Evolutionary conservation across 1,140 invertebrate species (phyloP), one percentile per base, ranked within the genome.

Genomic region (Ostrea denselamellosa): DNA sequence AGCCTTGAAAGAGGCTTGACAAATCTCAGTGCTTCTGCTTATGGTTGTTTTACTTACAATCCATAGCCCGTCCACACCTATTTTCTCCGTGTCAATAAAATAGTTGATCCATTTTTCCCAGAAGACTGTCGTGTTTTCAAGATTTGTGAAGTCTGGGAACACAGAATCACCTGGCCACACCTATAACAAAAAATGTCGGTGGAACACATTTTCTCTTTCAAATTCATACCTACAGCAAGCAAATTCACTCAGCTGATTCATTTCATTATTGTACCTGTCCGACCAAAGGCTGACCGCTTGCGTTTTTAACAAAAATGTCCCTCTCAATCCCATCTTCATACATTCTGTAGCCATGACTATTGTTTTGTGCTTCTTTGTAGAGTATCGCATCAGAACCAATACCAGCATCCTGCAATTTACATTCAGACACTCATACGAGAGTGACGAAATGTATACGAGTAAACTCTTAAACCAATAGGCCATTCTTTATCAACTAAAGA

Each of bases 41-140:
- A 4, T 5, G 19, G 10, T 10, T 28, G 14, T 19, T 52, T 12
- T 71, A 90, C 90, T 92, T 90, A 93, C 92, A 85, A 94, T 92
- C 93, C 93, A 94, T 7, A 94, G 68, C 10, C 97, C 98, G 93
- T 98, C 98, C 92, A 96, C 97, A 84, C 91, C n/a, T 8, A 95
- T 65, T 9, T 88, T 86, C n/a, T 95, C 91, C 7, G 93, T 90
- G 5, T 95, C 87, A n/a, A 94, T 89, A 77, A 95, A 95, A 65
- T 94, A 91, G 17, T 83, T 85, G 51, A 94, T 93, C 87, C 93
- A 92, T 52, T 93, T 91, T 19, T 91, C 92, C 93, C 94, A 95
- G 93, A 94, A 95, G 25, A 90, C 89, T n/a, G 90, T 83, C 8
- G 93, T 90, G 14, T 90, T 54, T 10, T 89, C 71, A 71, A 77